Evolutionary conservation across 2,888 invertebrate genomes (phyloP), one percentile per base, ranked within the genome.

Genomic region (Tenthredo amoena): DNA sequence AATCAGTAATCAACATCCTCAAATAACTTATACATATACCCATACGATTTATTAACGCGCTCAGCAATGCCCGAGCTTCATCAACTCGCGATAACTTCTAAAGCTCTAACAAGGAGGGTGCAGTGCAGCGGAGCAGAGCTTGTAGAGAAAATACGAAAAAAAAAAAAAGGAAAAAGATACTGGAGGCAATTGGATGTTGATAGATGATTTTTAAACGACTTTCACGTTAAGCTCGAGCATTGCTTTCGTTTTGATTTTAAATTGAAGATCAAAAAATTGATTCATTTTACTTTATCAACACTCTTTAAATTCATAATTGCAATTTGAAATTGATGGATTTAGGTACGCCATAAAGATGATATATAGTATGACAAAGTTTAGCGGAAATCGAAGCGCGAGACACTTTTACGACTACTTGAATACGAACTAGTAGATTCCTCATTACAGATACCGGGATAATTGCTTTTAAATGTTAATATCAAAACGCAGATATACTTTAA

Each of bases 401-500:
- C 50, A 31, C 7, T 55, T 18, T 9, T 18, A 31, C 77, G 31
- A 18, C 50, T 18, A 77, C 2, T 31, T 26, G n/a, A n/a, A 47
- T 50, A 31, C 3, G 34, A 47, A 47, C 12, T 47, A 55, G 21
- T 55, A n/a, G 26, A 43, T 62, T 62, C 26, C 21, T 50, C 47
- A 12, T 47, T n/a, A 31, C 12, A 21, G 40, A 81, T 81, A 18
- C 12, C 37, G 81, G 31, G 21, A 47, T 76, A 81, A 40, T 62
- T 62, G 10, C 40, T 81, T 58, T 47, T 40, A 47, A 74, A 74
- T 74, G 74, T 74, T 74, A 43, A 43, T 74, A 74, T 50, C 47
- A 47, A 83, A 83, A 9, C 68, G 31, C 68, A 47, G 47, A 31
- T 83, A 50, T 62, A 83, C n/a, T 31, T 47, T 83, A 83, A 83